Evolutionary conservation across 2,797 vertebrate genomes (phyloP), one percentile per base, ranked within the genome.

Genomic region (Adelosebastes latens): DNA sequence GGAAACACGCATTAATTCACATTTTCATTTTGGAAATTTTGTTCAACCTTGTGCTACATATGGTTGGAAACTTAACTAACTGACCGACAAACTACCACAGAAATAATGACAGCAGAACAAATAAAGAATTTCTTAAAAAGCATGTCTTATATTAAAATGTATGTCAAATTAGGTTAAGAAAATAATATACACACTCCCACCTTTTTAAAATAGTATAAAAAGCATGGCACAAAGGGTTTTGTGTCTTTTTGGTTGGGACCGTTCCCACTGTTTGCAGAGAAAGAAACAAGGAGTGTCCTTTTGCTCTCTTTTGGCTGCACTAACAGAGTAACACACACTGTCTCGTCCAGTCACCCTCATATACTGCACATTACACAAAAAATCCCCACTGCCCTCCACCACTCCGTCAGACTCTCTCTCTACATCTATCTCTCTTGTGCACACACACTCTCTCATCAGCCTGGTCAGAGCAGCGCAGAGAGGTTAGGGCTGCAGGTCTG

Each of bases 401-500:
- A 13, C 24, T 55, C 24, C 29, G 2, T 63, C 67, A 1, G 1
- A 24, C 25, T 16, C 65, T 69, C 20, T 83, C 24, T 64, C 36
- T 29, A 25, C 46, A 64, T 55, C 72, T 59, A 22, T 53, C 58
- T 58, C 16, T 67, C 18, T 59, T 36, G 56, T 29, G 31, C 13
- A 25, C 49, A 53, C 42, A 63, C 73, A 56, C 29, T 61, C 25
- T 65, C 25, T 59, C 2, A 60, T 31, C 27, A 42, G 60, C 46
- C 61, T 73, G 70, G 87, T 80, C 75, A 77, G 79, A 76, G 79
- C 72, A 59, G 72, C 7, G 69, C 53, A 63, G 60, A 61, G 69
- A 76, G 79, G 89, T 88, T 72, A 86, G 72, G 74, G 66, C 75
- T 81, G 58, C 68, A 87, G 88, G 81, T 92, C 86, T 75, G 67